Evolutionary conservation across 2,888 invertebrate species (phyloP).

Genomic region (Calephelis perditalis): DNA sequence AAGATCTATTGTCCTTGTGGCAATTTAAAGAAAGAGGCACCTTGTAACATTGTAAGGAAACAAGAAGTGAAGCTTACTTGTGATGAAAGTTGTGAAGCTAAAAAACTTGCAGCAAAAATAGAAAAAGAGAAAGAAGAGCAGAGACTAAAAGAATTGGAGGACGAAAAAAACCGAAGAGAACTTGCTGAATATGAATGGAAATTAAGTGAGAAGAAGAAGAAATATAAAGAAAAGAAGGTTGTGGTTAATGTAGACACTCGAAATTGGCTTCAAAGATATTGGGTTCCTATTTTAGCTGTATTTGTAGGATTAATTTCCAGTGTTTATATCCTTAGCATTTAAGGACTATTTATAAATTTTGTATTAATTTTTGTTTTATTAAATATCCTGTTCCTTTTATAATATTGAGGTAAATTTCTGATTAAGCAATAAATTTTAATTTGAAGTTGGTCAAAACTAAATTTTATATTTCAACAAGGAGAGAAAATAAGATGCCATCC

Average conservation of each 20-base stretch:
- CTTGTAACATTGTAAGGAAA: constrained; percentile 78
- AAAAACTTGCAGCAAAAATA: constrained; percentile 71
- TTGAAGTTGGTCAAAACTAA: too few species aligned
- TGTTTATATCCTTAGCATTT: constrained; percentile 33
- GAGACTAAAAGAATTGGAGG: constrained; percentile 78
- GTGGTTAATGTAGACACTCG: constrained; percentile 61
- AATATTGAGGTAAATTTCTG: too few species aligned
- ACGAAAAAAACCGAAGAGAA: constrained; percentile 83
- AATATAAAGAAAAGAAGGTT: constrained; percentile 67
- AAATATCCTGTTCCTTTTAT: too few species aligned
- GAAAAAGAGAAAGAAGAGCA: constrained; percentile 76
- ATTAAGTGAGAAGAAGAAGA: constrained; percentile 82
- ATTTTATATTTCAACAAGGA: too few species aligned
- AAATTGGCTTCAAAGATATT: constrained; percentile 60
- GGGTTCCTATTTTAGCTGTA: constrained; percentile 55
- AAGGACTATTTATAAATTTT: constrained; percentile 13
- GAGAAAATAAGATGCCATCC: too few species aligned
- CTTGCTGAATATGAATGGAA: constrained; percentile 87
- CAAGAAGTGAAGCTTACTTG: constrained; percentile 75
- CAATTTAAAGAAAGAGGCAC: constrained; percentile 84
- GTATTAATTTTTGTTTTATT: constrained; percentile 11
- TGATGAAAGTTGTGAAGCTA: constrained; percentile 80
- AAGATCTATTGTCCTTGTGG: constrained; percentile 89
- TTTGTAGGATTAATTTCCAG: constrained; percentile 42
- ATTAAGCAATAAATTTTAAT: too few species aligned